phyloP scores from a whole-genome alignment of 1,140 invertebrate genomes.

The Vanessa tameamea region DNA sequence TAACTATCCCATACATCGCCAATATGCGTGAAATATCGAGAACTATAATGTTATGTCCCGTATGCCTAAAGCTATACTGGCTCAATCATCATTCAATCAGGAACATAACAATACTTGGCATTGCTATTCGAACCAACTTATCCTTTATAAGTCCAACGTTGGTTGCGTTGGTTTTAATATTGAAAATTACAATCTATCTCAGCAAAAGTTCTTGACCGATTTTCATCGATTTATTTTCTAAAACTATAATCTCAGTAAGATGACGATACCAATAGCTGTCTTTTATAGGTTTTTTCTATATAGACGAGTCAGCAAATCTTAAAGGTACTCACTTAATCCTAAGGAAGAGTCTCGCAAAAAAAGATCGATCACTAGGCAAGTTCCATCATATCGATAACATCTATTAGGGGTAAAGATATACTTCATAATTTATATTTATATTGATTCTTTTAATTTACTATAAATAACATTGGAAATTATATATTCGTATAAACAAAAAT shows the following conservation, averaged over 20 bases:
- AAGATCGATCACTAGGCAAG: slow-evolving; percentile 24
- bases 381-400: neutral
- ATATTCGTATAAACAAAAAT: too few species aligned
- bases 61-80: too few species aligned
- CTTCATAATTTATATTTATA: neutral
- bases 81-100: too few species aligned
- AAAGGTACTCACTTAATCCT: slow-evolving; percentile 52
- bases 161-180: too few species aligned
- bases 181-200: neutral
- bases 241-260: neutral
- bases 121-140: too few species aligned
- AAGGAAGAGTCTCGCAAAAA: slow-evolving; percentile 30
- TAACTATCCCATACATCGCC: too few species aligned
- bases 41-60: too few species aligned
- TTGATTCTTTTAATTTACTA: too few species aligned
- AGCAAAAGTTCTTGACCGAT: slow-evolving; percentile 4
- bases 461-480: too few species aligned
- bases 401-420: neutral
- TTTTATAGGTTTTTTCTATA: slow-evolving; percentile 41
- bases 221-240: neutral
- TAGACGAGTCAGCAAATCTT: slow-evolving; percentile 49
- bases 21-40: too few species aligned
- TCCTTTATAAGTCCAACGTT: too few species aligned
- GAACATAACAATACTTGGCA: too few species aligned
- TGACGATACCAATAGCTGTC: slow-evolving; percentile 12